Base-by-base conservation (phyloP, 2,888 invertebrate genomes). In the Lutraria lutraria region DNA sequence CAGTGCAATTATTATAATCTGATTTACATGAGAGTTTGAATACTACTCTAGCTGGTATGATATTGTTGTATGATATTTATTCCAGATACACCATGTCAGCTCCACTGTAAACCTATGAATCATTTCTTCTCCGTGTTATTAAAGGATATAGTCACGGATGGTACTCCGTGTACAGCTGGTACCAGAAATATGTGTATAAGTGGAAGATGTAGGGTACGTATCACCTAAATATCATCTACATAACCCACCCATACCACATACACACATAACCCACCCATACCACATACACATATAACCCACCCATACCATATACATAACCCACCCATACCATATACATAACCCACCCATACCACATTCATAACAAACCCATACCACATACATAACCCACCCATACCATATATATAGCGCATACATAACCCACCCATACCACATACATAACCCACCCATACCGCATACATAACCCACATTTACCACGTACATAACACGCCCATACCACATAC, bases 151-250 rank as follows among this genome's bases (percentile, higher is more conserved):
- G 98, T 98, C 0, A 97, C 97, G 0, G 98, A 99, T 96, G 98
- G 98, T 0, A 99, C 99, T 0, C 98, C 98, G 0, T 99, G 99
- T 96, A 98, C 98, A 86, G 97, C 98, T 63, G 98, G 98, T 34
- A 98, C 98, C 0, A 97, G 98, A 89, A 98, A 99, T 95, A 98
- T 99, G 97, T 99, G 99, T 96, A 98, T 99, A 93, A 97, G 97
- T 93, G 98, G 98, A 90, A 97, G 97, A 93, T 98, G 98, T 96
- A 97, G 97, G 97, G 98, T 98, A 97, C 97, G 97, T n/a, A n/a
- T n/a, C n/a, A 96, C 52, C n/a, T 82, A 15, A 13, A 21, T 29
- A 79, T n/a, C 29, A 34, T 34, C 63, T 25, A 10, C n/a, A 21
- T 6, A n/a, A 25, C 25, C n/a, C n/a, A 8, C 2, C 13, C 56